A percentile compares a stretch with the other conserved stretches of the same genome.
These are phyloP conservation scores for Silvanus unidentatus DNA, from an alignment of 2,888 invertebrate species.

Conservation along the genomic window DNA sequence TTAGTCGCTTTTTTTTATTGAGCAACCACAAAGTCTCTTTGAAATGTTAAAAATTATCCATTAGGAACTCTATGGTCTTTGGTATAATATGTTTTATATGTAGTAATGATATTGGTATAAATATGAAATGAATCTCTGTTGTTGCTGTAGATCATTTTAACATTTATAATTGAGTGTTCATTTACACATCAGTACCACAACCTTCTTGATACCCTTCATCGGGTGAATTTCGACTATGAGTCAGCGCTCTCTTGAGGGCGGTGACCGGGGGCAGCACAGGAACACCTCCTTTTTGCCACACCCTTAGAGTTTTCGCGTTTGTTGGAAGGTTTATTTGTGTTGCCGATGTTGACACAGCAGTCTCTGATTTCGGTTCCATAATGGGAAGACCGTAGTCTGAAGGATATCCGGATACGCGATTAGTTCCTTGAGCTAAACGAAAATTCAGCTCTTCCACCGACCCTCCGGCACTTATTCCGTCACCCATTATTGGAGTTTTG, in stretches of 20 bases:
- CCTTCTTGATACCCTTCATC: slow-evolving; percentile 92
- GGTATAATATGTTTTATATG: slow-evolving; percentile 18
- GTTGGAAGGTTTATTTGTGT: slow-evolving; percentile 48
- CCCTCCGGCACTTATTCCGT: slow-evolving; percentile 54
- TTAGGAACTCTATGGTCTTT: slow-evolving; percentile 28
- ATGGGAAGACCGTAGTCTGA: slow-evolving; percentile 75
- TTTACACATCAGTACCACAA: slow-evolving; percentile 85
- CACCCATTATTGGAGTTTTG: slow-evolving; percentile 68
- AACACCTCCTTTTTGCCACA: slow-evolving; percentile 79
- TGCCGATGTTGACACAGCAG: slow-evolving; percentile 43
- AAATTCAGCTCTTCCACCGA: slow-evolving; percentile 62
- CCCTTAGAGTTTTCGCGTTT: slow-evolving; percentile 73
- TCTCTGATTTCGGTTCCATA: slow-evolving; percentile 43
- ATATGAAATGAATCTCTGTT: too few species aligned
- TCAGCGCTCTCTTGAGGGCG: slow-evolving; percentile 76
- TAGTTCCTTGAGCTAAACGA: slow-evolving; percentile 46
- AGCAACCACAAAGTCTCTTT: background rate
- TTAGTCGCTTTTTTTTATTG: slow-evolving; percentile 1
- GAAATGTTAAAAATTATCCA: slow-evolving; percentile 4
- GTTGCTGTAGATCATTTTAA: background rate
- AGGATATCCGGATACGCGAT: slow-evolving; percentile 55
- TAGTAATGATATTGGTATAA: too few species aligned
- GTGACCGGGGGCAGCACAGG: slow-evolving; percentile 81
- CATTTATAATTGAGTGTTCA: slow-evolving; percentile 1
- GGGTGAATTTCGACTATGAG: slow-evolving; percentile 77